Percentiles rank a stretch among this genome's conserved stretches.
Evolutionary conservation across 1,140 invertebrate genomes (phyloP).

Genomic region (Thaumetopoea pityocampa): DNA sequence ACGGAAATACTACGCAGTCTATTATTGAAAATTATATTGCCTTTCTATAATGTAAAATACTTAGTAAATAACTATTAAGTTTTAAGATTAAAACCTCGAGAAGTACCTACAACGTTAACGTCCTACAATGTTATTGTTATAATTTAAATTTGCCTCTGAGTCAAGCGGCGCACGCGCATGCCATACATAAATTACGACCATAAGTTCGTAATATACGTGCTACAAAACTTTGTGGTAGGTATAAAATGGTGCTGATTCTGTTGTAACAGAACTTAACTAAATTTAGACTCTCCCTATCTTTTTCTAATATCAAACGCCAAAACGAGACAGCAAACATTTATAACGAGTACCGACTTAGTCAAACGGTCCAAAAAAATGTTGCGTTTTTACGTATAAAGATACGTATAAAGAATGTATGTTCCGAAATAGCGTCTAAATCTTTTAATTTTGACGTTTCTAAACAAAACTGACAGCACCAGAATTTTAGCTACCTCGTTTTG

Average conservation of each 20-base stretch:
- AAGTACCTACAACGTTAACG: slow-evolving; percentile 19
- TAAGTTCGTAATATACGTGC: no score
- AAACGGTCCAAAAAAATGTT: no score
- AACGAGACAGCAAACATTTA: no score
- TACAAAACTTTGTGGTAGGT: no score
- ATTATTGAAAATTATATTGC: slow-evolving; percentile 11
- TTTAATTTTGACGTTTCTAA: no score
- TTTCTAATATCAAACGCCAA: no score
- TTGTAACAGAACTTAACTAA: no score
- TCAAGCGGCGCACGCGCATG: slow-evolving; percentile 5
- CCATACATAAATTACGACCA: not conserved
- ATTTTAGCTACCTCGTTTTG: no score
- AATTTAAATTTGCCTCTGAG: slow-evolving; percentile 23
- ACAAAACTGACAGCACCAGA: no score
- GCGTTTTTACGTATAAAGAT: not conserved
- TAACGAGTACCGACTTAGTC: no score
- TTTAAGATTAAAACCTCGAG: slow-evolving; percentile 28
- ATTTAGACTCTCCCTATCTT: no score
- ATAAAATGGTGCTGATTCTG: no score
- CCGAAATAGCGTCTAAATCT: not conserved
- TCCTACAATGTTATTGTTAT: slow-evolving; percentile 22
- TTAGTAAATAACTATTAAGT: slow-evolving; percentile 30
- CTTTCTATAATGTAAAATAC: slow-evolving; percentile 11
- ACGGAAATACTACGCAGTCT: slow-evolving; percentile 22
- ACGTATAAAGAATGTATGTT: not conserved